phyloP scores from a whole-genome alignment of 2,888 invertebrate genomes.

The Hecatera dysodea region DNA sequence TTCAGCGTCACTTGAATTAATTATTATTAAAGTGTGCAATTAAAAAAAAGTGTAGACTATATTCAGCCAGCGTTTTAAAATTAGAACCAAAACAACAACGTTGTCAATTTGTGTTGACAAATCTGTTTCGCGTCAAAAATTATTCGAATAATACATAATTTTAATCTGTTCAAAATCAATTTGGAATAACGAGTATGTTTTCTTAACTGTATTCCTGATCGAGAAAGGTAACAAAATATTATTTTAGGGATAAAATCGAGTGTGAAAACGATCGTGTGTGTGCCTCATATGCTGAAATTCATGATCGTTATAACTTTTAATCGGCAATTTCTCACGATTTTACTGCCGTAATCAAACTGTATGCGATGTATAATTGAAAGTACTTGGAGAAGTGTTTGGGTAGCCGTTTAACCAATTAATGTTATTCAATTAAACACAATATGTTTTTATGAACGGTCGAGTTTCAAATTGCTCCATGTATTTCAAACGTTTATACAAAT shows the following conservation, averaged over 20 bases:
- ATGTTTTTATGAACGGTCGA: background rate
- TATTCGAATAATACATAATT: background rate
- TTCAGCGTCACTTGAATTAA: conserved; percentile 13
- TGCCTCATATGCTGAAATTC: conserved; percentile 41
- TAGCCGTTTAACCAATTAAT: conserved; percentile 17
- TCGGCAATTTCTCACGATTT: conserved; percentile 53
- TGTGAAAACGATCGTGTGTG: conserved; percentile 53
- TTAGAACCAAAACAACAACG: background rate
- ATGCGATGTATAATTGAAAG: conserved; percentile 45
- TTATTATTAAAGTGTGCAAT: background rate
- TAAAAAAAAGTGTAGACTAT: background rate
- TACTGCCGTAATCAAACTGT: conserved; percentile 50
- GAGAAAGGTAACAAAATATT: conserved; percentile 25
- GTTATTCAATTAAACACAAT: conserved; percentile 6
- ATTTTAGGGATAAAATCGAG: conserved; percentile 45
- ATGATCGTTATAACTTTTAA: conserved; percentile 67
- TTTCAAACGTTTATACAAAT: background rate
- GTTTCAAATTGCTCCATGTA: background rate
- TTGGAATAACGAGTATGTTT: conserved; percentile 23
- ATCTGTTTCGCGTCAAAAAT: background rate
- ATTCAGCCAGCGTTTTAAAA: background rate
- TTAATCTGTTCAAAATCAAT: conserved; percentile 5
- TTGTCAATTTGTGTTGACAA: conserved; percentile 17
- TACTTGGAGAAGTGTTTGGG: conserved; percentile 26
- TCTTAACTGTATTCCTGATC: conserved; percentile 13